Evolutionary conservation across 2,888 invertebrate species (phyloP).

Genomic region (Alsophila aescularia): DNA sequence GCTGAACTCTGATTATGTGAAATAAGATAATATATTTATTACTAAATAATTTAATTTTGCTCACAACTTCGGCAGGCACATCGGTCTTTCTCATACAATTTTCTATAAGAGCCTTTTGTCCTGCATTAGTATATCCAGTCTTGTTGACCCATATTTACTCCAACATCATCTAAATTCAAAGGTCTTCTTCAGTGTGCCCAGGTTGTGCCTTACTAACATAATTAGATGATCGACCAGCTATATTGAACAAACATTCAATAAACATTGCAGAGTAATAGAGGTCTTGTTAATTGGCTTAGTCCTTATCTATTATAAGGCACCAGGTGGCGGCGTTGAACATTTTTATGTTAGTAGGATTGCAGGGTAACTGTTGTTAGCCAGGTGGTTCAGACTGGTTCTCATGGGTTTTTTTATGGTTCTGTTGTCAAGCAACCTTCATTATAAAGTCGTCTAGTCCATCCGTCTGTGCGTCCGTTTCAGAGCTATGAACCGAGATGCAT

Average conservation of each 20-base stretch:
- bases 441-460: too few species aligned
- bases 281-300: conserved; percentile 4
- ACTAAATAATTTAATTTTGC: too few species aligned
- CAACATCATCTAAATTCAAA: background rate
- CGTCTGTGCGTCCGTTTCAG: too few species aligned
- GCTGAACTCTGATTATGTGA: too few species aligned
- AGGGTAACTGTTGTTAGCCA: conserved; percentile 70
- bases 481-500: too few species aligned
- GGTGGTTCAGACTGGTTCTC: conserved; percentile 44
- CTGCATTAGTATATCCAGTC: background rate
- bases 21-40: too few species aligned
- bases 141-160: background rate
- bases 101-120: background rate
- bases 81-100: background rate
- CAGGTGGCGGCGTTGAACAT: conserved; percentile 60
- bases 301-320: conserved; percentile 39
- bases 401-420: too few species aligned
- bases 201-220: background rate
- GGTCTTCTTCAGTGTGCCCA: background rate
- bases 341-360: conserved; percentile 78
- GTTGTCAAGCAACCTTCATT: too few species aligned
- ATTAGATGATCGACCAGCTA: background rate
- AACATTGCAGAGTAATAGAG: background rate
- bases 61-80: too few species aligned
- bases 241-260: background rate